Evolutionary conservation across 1,140 invertebrate genomes (phyloP), one percentile per base, ranked within the genome.

Genomic region (Rhagoletis zephyria): DNA sequence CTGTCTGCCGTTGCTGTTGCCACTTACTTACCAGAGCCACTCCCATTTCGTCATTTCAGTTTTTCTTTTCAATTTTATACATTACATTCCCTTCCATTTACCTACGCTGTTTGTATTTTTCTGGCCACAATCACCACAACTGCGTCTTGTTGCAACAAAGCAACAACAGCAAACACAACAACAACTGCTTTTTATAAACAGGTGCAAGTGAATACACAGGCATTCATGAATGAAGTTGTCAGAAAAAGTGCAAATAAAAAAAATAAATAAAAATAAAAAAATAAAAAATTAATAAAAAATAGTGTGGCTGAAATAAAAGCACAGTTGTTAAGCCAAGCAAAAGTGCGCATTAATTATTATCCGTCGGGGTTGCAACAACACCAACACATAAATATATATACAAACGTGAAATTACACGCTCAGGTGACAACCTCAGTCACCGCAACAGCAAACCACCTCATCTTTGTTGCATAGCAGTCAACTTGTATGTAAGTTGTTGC

Each of bases 81-180:
- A 59, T 81, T 59, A 30, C 42, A 3, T n/a, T 56, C 74, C 51
- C 74, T 81, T 81, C 74, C 48, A 56, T n/a, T 81, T 81, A 48
- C 48, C 74, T 81, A 9, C 9, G 30, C 48, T 51, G 3, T 81
- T 56, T 77, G 48, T 77, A 12, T 77, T 81, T 56, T 56, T 19
- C 16, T 42, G 51, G 51, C 74, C 74, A 81, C 74, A 81, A 3
- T 45, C 42, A n/a, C 74, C n/a, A 3, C n/a, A 56, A 10, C n/a
- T 48, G 10, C 74, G 42, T 42, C 70, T 81, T 81, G 70, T 74
- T 74, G 70, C 70, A 51, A 12, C 74, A 81, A 81, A 42, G 19
- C 48, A 10, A 30, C 61, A 63, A 4, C 12, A 4, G n/a, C 4
- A 63, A 14, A 14, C 12, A 14, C 7, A 12, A 63, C 3, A 63